Evolutionary conservation across 2,888 invertebrate species (phyloP).

Genomic region (Agrilus biguttatus): DNA sequence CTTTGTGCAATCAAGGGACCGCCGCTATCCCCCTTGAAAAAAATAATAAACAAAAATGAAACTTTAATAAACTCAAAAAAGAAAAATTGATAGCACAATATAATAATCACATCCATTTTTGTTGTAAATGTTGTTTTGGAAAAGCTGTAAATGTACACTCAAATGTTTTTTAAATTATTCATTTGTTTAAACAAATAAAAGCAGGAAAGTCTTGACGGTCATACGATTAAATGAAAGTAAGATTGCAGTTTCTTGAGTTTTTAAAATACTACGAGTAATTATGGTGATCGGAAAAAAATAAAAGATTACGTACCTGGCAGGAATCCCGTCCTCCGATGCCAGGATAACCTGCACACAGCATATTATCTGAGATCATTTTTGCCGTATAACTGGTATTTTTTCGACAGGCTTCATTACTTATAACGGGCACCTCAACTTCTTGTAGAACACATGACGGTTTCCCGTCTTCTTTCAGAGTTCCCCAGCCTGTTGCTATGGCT

Average conservation of each 20-base stretch:
- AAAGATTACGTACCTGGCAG: constrained; percentile 48
- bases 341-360: constrained; percentile 74
- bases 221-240: too few relatives aligned
- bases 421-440: constrained; percentile 65
- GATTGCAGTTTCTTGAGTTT: too few relatives aligned
- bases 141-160: too few relatives aligned
- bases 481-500: constrained; percentile 76
- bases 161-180: too few relatives aligned
- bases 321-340: constrained; percentile 60
- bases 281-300: too few relatives aligned
- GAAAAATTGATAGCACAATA: too few relatives aligned
- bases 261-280: too few relatives aligned
- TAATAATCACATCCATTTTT: too few relatives aligned
- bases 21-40: constrained; percentile 59
- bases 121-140: too few relatives aligned
- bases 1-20: constrained; percentile 61
- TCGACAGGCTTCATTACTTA: constrained; percentile 57
- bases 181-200: too few relatives aligned
- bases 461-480: constrained; percentile 72
- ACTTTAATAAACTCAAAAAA: too few relatives aligned
- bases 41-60: background rate
- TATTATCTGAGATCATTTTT: constrained; percentile 76
- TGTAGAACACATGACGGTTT: constrained; percentile 71
- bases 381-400: constrained; percentile 61
- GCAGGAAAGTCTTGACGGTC: too few relatives aligned